Base-by-base conservation (phyloP, 2,113 vertebrate genomes). In the Hydrolagus affinis region DNA sequence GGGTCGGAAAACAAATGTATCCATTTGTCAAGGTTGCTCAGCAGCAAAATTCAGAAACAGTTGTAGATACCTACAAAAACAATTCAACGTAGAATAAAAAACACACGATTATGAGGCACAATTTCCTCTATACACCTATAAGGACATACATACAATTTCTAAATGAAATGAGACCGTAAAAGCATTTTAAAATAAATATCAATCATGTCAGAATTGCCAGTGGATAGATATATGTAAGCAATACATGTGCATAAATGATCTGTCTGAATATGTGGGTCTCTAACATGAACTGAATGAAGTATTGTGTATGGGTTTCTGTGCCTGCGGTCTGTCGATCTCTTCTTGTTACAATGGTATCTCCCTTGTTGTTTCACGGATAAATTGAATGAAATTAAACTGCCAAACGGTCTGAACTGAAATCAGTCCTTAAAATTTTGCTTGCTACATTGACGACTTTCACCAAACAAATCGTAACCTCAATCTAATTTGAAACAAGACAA, bases 351-450 rank as follows among this genome's bases (percentile, higher is more conserved):
- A 28, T 66, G 62, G 8, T 68, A 83, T 83, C 78, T 83, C 78
- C 78, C 78, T 83, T 83, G 78, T 83, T 83, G 78, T 83, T 83
- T 66, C 78, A 83, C 78, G 78, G 78, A 83, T 66, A 83, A 83
- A 83, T 83, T 83, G 78, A 83, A 83, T 83, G 78, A 83, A 83
- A 83, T 83, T 83, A 83, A 83, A 83, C 78, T 83, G 78, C 78
- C 78, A 83, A 83, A 83, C 78, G 60, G 78, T 68, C 60, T 30
- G 78, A 83, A 25, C 78, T 83, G 78, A 83, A 83, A 83, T 83
- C 78, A 83, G 78, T 66, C 78, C 62, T 83, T 83, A 83, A 83
- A 83, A 66, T 83, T 66, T 83, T 83, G 78, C 62, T 66, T 83
- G 76, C 78, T 83, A 32, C 78, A 66, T 62, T 83, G 78, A 83